Percentiles rank a stretch among this genome's conserved stretches.
Conservation (phyloP, 2,888 invertebrate species). For the Tigriopus californicus region DNA sequence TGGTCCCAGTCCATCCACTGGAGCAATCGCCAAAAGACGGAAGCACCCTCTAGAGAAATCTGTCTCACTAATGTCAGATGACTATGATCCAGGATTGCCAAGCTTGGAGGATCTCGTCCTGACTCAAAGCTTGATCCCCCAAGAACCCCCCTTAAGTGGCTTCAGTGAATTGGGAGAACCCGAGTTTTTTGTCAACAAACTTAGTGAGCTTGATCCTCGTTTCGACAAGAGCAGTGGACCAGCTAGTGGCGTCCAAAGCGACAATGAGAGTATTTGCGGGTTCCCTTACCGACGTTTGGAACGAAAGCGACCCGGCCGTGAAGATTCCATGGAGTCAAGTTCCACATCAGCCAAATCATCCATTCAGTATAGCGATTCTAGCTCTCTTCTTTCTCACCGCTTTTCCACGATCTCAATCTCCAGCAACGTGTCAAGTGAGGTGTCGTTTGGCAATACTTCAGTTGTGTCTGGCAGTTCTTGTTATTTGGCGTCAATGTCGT, state of each 20-base stretch:
- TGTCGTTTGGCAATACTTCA: constrained; percentile 8
- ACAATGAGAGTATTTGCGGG: neutral
- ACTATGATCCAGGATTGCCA: neutral
- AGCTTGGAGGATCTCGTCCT: neutral
- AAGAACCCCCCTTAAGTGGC: neutral
- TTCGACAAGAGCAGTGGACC: neutral
- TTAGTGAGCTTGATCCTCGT: constrained; percentile 1
- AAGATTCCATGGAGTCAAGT: constrained; percentile 15
- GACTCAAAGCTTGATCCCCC: too few relatives aligned
- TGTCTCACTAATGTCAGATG: too few relatives aligned
- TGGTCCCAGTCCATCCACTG: neutral
- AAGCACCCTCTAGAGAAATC: neutral
- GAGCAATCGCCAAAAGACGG: neutral
- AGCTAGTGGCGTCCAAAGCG: neutral
- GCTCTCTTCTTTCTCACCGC: constrained; percentile 8
- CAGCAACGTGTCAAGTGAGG: constrained; percentile 14
- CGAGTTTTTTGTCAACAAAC: neutral
- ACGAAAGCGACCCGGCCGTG: neutral
- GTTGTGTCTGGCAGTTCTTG: constrained; percentile 10
- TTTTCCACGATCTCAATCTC: constrained; percentile 16
- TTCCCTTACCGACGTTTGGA: constrained; percentile 2
- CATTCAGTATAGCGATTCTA: constrained; percentile 9
- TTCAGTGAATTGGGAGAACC: neutral
- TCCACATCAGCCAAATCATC: constrained; percentile 14
- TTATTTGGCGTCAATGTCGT: constrained; percentile 16